These are phyloP conservation scores for Drosophila nebulosa DNA, from an alignment of 1,140 invertebrate species.

Conservation along the genomic window DNA sequence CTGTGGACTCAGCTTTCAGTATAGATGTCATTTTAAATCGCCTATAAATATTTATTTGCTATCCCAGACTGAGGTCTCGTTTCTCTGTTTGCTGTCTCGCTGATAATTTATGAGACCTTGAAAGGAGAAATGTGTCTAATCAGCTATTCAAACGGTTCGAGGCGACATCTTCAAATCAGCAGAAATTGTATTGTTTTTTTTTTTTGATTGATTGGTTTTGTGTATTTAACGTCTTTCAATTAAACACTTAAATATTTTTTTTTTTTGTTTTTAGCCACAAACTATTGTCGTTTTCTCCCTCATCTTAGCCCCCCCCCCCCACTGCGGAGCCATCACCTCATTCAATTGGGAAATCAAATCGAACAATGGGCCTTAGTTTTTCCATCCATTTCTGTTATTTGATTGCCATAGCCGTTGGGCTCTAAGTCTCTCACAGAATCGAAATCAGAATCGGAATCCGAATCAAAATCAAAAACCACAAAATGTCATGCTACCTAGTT, in stretches of 20 bases:
- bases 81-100: neutral
- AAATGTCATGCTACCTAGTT: slow-evolving; percentile 67
- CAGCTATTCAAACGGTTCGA: neutral
- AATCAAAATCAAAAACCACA: slow-evolving; percentile 58
- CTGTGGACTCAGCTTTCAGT: slow-evolving; percentile 15
- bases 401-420: slow-evolving; percentile 48
- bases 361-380: slow-evolving; percentile 33
- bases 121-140: neutral
- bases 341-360: slow-evolving; percentile 56
- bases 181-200: neutral
- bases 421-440: slow-evolving; percentile 27
- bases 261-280: neutral
- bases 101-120: slow-evolving; percentile 39
- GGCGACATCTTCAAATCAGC: neutral
- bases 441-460: slow-evolving; percentile 27
- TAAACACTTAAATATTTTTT: neutral
- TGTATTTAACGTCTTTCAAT: neutral
- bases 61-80: neutral
- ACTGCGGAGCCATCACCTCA: neutral
- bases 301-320: neutral
- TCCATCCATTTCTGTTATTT: slow-evolving; percentile 29
- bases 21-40: slow-evolving; percentile 59
- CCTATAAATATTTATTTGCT: slow-evolving; percentile 71
- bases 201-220: too few species aligned
- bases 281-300: neutral